Evolutionary conservation across 2,888 invertebrate genomes (phyloP).

Genomic region (Sphecodes monilicornis): DNA sequence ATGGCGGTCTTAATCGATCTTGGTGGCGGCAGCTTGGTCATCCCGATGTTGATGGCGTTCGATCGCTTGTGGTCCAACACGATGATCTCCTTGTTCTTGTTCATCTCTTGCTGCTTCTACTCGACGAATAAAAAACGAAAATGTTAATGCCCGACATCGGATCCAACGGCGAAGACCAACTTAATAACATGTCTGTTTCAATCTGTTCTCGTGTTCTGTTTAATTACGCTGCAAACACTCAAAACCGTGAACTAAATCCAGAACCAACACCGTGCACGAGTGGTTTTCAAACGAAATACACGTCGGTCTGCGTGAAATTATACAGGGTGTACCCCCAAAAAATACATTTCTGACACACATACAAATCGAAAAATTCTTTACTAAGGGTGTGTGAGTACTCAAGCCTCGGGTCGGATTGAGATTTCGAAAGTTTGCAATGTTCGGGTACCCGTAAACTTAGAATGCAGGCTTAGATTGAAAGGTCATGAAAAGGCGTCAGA

Average conservation of each 20-base stretch:
- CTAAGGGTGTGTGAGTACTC: neutral
- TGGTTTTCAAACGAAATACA: constrained; percentile 21
- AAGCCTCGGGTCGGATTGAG: too few species aligned
- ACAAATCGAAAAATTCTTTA: neutral
- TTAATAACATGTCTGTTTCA: neutral
- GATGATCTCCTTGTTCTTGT: constrained; percentile 95
- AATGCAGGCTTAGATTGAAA: too few species aligned
- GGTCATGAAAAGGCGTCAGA: neutral
- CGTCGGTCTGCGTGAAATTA: constrained; percentile 19
- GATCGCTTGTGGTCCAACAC: constrained; percentile 98
- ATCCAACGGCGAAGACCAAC: neutral
- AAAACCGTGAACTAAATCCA: constrained; percentile 34
- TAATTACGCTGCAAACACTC: constrained; percentile 33
- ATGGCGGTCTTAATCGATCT: constrained; percentile 99
- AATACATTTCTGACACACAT: neutral
- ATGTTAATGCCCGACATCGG: neutral
- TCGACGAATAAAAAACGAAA: constrained; percentile 49
- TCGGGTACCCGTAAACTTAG: neutral
- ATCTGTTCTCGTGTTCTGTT: neutral
- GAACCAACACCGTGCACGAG: constrained; percentile 46
- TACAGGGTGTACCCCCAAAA: neutral
- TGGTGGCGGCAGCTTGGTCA: constrained; percentile 99
- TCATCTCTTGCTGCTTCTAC: constrained; percentile 93
- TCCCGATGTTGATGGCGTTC: constrained; percentile 99
- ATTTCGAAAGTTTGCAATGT: too few species aligned